These are phyloP conservation scores for Augochlora pura DNA, from an alignment of 1,140 invertebrate genomes.

Conservation along the genomic window DNA sequence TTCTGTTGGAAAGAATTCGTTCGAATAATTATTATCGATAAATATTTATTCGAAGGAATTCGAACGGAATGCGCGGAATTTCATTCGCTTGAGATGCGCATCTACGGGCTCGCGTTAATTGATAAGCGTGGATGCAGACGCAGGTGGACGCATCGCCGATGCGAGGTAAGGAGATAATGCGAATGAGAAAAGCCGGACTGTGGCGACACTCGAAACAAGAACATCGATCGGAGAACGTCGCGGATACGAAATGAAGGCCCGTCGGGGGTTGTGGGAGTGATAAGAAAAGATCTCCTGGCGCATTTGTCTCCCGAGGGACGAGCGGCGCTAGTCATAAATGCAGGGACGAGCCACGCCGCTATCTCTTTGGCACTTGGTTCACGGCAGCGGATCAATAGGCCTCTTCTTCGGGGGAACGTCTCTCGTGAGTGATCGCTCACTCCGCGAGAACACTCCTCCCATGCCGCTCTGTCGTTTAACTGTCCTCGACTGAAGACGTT, in stretches of 20 bases:
- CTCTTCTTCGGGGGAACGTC: slow-evolving; percentile 36
- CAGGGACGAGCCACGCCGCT: slow-evolving; percentile 49
- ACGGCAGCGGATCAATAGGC: slow-evolving; percentile 65
- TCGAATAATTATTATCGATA: too few relatives aligned
- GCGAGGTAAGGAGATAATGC: slow-evolving; percentile 7
- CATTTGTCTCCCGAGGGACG: background rate
- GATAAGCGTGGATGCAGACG: too few relatives aligned
- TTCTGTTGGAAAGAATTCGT: too few relatives aligned
- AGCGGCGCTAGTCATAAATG: slow-evolving; percentile 56
- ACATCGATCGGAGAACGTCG: too few relatives aligned
- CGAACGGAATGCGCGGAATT: too few relatives aligned
- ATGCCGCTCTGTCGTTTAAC: background rate
- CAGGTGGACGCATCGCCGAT: slow-evolving; percentile 1
- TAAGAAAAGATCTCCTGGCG: slow-evolving; percentile 4
- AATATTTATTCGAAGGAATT: too few relatives aligned
- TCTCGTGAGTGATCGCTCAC: slow-evolving; percentile 24
- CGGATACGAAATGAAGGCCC: too few relatives aligned
- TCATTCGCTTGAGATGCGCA: too few relatives aligned
- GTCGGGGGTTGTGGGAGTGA: background rate
- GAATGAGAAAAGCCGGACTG: too few relatives aligned
- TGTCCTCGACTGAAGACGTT: slow-evolving; percentile 14
- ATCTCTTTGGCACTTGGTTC: slow-evolving; percentile 58
- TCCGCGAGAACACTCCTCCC: slow-evolving; percentile 24
- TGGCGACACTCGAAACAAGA: too few relatives aligned
- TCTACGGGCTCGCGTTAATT: too few relatives aligned